Evolutionary conservation across 2,888 invertebrate species (phyloP), one percentile per base, ranked within the genome.

Genomic region (Vesta saturnalis): DNA sequence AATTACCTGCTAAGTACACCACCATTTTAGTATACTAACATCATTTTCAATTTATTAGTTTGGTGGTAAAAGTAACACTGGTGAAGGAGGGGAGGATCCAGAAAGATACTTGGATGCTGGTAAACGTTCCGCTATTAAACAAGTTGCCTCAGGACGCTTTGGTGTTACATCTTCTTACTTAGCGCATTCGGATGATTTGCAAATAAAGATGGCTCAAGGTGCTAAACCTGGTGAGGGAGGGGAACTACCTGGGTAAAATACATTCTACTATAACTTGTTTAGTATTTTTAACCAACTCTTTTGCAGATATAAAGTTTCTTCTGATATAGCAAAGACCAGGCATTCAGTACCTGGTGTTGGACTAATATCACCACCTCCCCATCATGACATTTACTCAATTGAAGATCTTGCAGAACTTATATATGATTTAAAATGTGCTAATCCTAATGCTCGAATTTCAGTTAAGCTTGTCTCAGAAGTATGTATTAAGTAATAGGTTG

Each of bases 161-260:
- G 99, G 99, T 6, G 99, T 99, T 1, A 99, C 98, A 0, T 96
- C 97, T 12, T 94, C 97, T 0, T 99, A 99, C 83, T 85, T 99
- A 74, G 97, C 98, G 6, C 96, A 99, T 85, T 95, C 99, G 0
- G 99, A 99, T 84, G 99, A 99, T 83, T 84, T 99, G 74, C 99
- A 99, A 86, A 99, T 99, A 81, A 99, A 99, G 86, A 99, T 99
- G 99, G 99, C 99, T 5, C 85, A 99, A 85, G 98, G 99, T 1
- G 99, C 99, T 63, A 99, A 99, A 83, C 99, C 99, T 0, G 99
- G 99, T 0, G 99, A 99, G 85, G 99, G 99, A 18, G 99, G 99
- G 1, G 99, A 99, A 84, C 84, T 99, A 64, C 99, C 99, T 0
- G 98, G 83, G 79, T 82, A 72, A 75, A 72, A 71, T 16, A 10